These are phyloP conservation scores for Parasteatoda tepidariorum DNA, from an alignment of 1,140 invertebrate species.

Conservation along the genomic window DNA sequence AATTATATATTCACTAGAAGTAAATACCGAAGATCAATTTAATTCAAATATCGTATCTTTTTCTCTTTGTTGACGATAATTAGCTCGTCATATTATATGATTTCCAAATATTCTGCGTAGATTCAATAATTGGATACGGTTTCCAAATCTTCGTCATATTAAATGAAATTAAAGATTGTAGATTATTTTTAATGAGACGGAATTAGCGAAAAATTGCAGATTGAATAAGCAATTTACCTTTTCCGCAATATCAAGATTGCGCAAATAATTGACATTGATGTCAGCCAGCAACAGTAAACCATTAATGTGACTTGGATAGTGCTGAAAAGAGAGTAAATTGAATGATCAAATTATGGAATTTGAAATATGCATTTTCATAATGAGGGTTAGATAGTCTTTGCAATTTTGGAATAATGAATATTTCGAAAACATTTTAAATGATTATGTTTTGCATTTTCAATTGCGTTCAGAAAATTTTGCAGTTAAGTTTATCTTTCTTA, in stretches of 20 bases:
- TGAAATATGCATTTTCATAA: not conserved
- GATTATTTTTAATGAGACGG: not conserved
- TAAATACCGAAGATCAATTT: too few species aligned
- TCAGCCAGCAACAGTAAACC: constrained; percentile 93
- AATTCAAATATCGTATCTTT: too few species aligned
- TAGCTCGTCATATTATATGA: too few species aligned
- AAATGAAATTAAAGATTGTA: not conserved
- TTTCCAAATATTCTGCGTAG: not conserved
- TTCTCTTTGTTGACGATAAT: too few species aligned
- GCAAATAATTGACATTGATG: constrained; percentile 95
- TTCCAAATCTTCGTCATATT: not conserved
- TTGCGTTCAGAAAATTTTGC: too few species aligned
- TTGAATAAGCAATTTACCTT: constrained; percentile 73
- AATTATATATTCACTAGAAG: too few species aligned
- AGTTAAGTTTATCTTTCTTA: too few species aligned
- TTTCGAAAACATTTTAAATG: too few species aligned
- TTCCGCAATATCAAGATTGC: constrained; percentile 91
- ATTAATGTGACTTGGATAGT: constrained; percentile 94
- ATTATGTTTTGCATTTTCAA: too few species aligned
- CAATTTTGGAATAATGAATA: too few species aligned
- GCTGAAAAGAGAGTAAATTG: constrained; percentile 19
- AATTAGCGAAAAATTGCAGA: not conserved
- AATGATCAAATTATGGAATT: not conserved
- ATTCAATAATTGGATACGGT: not conserved
- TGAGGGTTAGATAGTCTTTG: too few species aligned